Evolutionary conservation across 2,888 invertebrate genomes (phyloP).

Genomic region (Galerucella calmariensis): DNA sequence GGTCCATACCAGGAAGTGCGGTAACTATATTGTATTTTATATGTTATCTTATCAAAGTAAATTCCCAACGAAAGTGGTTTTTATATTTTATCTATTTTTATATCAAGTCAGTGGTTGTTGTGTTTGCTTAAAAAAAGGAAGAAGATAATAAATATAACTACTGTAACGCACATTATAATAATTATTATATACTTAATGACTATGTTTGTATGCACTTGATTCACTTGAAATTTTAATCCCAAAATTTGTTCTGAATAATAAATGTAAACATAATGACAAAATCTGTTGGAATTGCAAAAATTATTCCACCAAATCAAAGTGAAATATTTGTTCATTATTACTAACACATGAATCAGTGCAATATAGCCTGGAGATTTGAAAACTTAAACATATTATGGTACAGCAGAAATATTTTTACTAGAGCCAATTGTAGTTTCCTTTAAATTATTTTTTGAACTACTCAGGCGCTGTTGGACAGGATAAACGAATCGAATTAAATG

Average conservation of each 20-base stretch:
- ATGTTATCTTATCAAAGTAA: constrained; percentile 5
- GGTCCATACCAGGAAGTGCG: constrained; percentile 13
- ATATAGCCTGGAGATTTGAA: no score
- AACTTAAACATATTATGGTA: no score
- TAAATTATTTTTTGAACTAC: no score
- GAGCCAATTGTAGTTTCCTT: no score
- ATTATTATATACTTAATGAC: background rate
- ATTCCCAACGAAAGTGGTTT: constrained; percentile 8
- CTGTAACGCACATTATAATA: background rate
- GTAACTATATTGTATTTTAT: background rate
- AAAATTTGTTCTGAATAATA: background rate
- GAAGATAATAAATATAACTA: background rate
- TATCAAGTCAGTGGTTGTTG: constrained; percentile 8
- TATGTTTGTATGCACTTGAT: background rate
- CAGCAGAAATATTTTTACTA: no score
- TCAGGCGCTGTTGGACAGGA: no score
- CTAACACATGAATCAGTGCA: no score
- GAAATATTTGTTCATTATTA: no score
- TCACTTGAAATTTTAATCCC: background rate
- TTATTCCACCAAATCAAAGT: no score
- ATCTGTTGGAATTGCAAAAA: background rate
- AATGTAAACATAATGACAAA: background rate
- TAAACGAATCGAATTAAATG: no score
- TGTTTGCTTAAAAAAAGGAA: constrained; percentile 4
- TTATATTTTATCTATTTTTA: constrained; percentile 6